Conservation (phyloP, 64 coral and sea anemone species). For the Platygyra sinensis region DNA sequence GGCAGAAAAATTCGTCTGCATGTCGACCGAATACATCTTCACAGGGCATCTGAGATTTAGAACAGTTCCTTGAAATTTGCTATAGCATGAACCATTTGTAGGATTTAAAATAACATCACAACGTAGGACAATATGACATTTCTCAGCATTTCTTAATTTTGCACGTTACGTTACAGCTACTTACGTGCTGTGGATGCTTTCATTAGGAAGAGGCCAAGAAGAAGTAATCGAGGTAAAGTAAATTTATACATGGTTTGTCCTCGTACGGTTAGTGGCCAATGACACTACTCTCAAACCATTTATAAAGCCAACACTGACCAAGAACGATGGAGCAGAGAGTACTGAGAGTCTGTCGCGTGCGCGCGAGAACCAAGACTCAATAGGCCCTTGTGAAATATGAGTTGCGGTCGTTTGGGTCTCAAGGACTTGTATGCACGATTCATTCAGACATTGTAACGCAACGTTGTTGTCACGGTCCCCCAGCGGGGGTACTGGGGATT, state of each 20-base stretch:
- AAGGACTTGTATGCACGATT: too few relatives aligned
- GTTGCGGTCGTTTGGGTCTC: not conserved
- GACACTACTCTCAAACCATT: constrained; percentile 16
- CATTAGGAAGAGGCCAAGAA: not conserved
- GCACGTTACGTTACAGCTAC: constrained; percentile 16
- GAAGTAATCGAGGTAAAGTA: not conserved
- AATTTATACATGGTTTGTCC: not conserved
- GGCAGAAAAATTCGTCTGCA: not conserved
- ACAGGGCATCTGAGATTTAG: too few relatives aligned
- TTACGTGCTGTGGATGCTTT: not conserved
- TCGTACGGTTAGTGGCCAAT: not conserved
- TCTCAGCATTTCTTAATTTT: not conserved
- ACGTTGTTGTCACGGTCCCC: too few relatives aligned
- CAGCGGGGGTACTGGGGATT: too few relatives aligned
- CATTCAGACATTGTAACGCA: not conserved
- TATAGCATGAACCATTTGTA: too few relatives aligned
- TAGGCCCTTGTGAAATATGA: constrained; percentile 7
- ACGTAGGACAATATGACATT: too few relatives aligned
- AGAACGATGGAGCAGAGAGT: not conserved
- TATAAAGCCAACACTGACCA: not conserved
- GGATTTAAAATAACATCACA: too few relatives aligned
- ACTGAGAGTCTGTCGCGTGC: constrained; percentile 6
- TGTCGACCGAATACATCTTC: too few relatives aligned
- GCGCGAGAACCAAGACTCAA: not conserved
- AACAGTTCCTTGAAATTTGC: too few relatives aligned